phyloP scores from a whole-genome alignment of 2,113 vertebrate species.

The Hucho hucho region DNA sequence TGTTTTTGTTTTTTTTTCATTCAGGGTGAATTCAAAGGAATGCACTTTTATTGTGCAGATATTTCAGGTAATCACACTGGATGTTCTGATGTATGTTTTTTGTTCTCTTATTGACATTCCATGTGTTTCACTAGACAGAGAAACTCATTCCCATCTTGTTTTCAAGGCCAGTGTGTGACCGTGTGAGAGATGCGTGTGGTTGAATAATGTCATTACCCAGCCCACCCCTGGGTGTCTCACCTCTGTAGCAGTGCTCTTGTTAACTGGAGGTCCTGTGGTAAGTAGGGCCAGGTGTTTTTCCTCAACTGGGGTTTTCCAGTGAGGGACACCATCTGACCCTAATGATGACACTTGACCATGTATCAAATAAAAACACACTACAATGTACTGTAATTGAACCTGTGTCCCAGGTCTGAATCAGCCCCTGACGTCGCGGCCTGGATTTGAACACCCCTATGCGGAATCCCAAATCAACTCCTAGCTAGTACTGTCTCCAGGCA shows the following conservation, averaged over 20 bases:
- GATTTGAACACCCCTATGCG: no score
- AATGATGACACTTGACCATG: constrained; percentile 7
- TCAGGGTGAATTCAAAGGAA: constrained; percentile 48
- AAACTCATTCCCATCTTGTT: neutral
- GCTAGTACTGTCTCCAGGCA: no score
- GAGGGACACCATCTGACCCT: no score
- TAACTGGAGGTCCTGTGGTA: constrained; percentile 64
- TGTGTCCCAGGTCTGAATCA: no score
- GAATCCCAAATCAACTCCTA: no score
- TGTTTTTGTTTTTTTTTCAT: constrained; percentile 21
- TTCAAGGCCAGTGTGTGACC: constrained; percentile 15
- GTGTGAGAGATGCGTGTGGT: constrained; percentile 13
- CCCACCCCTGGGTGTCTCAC: constrained; percentile 23
- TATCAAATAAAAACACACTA: neutral
- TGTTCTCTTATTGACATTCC: constrained; percentile 49
- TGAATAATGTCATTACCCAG: constrained; percentile 32
- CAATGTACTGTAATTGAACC: constrained; percentile 23
- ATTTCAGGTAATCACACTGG: constrained; percentile 50
- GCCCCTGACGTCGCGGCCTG: no score
- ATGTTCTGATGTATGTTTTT: constrained; percentile 19
- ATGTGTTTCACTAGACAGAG: constrained; percentile 21
- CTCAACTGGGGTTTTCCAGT: neutral
- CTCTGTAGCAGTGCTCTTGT: constrained; percentile 70
- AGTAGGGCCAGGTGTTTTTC: neutral
- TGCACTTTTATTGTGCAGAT: constrained; percentile 63